phyloP scores from a whole-genome alignment of 1,140 invertebrate genomes.

The Drosophila nikananu region DNA sequence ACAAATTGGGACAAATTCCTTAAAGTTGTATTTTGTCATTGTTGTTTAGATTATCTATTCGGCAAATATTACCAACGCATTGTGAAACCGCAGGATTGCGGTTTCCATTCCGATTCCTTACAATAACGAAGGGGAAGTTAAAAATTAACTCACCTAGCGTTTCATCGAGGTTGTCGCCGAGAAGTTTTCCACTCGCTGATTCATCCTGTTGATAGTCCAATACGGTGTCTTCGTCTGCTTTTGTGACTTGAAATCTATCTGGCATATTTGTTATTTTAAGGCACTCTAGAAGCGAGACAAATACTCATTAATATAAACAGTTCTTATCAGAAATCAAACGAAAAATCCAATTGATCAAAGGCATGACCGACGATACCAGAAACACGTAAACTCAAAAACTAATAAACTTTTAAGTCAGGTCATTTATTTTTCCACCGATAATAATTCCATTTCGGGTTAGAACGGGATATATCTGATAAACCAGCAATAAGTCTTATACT shows the following conservation, averaged over 20 bases:
- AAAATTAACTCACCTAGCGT: constrained; percentile 48
- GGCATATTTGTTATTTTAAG: constrained; percentile 65
- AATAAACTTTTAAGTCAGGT: constrained; percentile 26
- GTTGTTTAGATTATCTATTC: not conserved
- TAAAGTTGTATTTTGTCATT: not conserved
- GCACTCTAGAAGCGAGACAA: constrained; percentile 50
- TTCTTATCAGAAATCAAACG: constrained; percentile 3
- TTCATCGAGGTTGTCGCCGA: constrained; percentile 71
- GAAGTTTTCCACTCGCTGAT: constrained; percentile 74
- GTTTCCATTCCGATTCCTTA: not conserved
- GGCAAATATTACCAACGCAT: not conserved
- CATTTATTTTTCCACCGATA: constrained; percentile 14
- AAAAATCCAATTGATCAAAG: constrained; percentile 26
- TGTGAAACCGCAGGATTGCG: not conserved
- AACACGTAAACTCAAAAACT: not conserved
- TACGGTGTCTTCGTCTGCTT: constrained; percentile 77
- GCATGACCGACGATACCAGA: constrained; percentile 35
- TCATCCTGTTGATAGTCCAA: constrained; percentile 78
- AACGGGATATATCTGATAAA: constrained; percentile 1
- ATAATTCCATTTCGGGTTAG: constrained; percentile 14
- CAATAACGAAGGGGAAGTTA: not conserved
- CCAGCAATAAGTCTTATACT: not conserved
- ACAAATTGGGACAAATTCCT: not conserved
- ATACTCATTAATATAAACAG: constrained; percentile 2
- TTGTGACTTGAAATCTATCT: constrained; percentile 84